Percentiles rank a stretch among this genome's conserved stretches.
These are phyloP conservation scores for Drosophila gaucha DNA, from an alignment of 2,888 invertebrate species.

Conservation along the genomic window DNA sequence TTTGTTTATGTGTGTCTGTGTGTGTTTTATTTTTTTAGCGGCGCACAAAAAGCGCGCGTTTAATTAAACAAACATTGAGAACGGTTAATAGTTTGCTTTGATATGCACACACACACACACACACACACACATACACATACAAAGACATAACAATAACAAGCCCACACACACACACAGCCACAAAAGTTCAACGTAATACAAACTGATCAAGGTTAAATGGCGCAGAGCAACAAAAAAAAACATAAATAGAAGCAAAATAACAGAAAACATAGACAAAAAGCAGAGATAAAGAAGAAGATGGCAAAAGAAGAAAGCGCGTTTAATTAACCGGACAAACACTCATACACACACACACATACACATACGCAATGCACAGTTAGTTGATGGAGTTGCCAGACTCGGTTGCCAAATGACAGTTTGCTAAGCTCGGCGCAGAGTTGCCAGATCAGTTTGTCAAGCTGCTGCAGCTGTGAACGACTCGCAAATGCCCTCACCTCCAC, in stretches of 20 bases:
- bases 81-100: conserved; percentile 52
- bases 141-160: conserved; percentile 18
- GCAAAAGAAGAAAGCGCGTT: conserved; percentile 60
- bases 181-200: conserved; percentile 70
- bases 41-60: too few species aligned
- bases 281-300: conserved; percentile 47
- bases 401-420: too few species aligned
- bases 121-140: conserved; percentile 12
- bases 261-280: conserved; percentile 33
- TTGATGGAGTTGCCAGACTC: conserved; percentile 34
- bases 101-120: conserved; percentile 17
- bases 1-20: conserved; percentile 13
- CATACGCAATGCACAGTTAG: conserved; percentile 36
- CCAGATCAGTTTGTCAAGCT: conserved; percentile 17
- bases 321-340: conserved; percentile 53
- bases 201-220: conserved; percentile 71
- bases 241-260: conserved; percentile 33
- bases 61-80: conserved; percentile 53
- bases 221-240: conserved; percentile 33
- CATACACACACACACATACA: conserved; percentile 8
- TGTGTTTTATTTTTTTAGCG: conserved; percentile 22
- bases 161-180: conserved; percentile 30
- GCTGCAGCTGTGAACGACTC: background rate
- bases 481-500: background rate
- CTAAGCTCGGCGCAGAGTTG: conserved; percentile 22